Base-by-base conservation (phyloP, 2,113 vertebrate species). In the Prochilodus magdalenae region DNA sequence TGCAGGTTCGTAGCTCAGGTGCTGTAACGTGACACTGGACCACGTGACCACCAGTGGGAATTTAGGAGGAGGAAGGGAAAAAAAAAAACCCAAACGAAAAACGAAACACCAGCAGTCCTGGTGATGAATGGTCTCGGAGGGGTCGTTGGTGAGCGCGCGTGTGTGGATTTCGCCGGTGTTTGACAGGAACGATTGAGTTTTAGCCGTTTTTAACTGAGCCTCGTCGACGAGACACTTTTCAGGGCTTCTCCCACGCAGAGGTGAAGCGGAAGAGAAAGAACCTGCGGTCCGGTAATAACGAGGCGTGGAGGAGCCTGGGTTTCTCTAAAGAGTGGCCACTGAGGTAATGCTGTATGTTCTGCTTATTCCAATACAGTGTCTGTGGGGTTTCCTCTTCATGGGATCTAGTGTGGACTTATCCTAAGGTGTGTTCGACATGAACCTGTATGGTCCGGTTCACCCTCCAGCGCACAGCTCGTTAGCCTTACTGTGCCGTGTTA, bases 11-110 rank as follows among this genome's bases (percentile, higher is more conserved):
- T 22, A 78, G 82, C 77, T 86, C 93, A 94, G 92, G 91, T 93
- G 88, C 83, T 91, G 93, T 92, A 94, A 95, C 83, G 77, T 80
- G 92, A 94, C 87, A 88, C 91, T 86, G 77, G 63, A 82, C 62
- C 94, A 94, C 79, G 91, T 94, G 94, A 94, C 88, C 85, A 71
- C n/a, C 87, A 84, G 80, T 76, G 92, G 88, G 90, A 86, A 71
- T 76, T 81, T 91, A 84, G 88, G 88, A 90, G 76, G 85, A 84
- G 55, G 81, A 69, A 63, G 13, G n/a, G n/a, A n/a, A n/a, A 40
- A 44, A 70, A 44, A n/a, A 44, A 40, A 67, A 27, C 16, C 44
- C 70, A 75, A 70, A n/a, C 65, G 24, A 51, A 29, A 53, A 7
- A 1, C 11, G 47, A n/a, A 67, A n/a, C 2, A n/a, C 6, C 24